Conservation (phyloP, 2,113 vertebrate genomes). For the Myrmecobius fasciatus region DNA sequence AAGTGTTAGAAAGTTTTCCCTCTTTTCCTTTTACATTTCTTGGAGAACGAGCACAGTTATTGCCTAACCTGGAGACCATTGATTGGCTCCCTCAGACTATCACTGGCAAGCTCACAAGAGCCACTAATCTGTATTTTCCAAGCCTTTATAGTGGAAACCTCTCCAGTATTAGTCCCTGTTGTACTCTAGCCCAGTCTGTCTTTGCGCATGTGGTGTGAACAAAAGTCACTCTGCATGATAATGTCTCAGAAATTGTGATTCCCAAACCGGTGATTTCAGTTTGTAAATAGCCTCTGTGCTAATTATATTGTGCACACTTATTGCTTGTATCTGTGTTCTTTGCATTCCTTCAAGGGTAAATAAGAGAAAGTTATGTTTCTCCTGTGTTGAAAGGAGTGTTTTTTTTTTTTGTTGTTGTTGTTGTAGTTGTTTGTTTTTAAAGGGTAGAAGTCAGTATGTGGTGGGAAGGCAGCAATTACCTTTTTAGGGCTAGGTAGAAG, state of each 20-base stretch:
- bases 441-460: not conserved
- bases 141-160: constrained; percentile 56
- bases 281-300: constrained; percentile 55
- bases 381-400: not conserved
- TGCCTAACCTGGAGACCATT: not conserved
- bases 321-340: constrained; percentile 48
- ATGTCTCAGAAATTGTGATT: constrained; percentile 57
- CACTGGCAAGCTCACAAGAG: not conserved
- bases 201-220: constrained; percentile 28
- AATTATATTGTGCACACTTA: not conserved
- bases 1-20: constrained; percentile 69
- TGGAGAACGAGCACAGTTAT: constrained; percentile 9
- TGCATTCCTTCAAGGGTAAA: constrained; percentile 41
- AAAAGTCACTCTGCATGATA: constrained; percentile 69
- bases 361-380: not conserved
- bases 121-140: constrained; percentile 54
- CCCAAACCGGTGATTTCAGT: constrained; percentile 54
- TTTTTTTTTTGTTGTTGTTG: too few relatives aligned
- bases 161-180: constrained; percentile 41
- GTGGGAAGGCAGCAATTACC: not conserved
- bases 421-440: not conserved
- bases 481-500: not conserved
- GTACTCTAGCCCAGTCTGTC: constrained; percentile 41
- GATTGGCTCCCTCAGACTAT: not conserved
- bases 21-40: constrained; percentile 47